Evolutionary conservation across 1,140 invertebrate genomes (phyloP), one percentile per base, ranked within the genome.

Genomic region (Rhopalosiphum padi): DNA sequence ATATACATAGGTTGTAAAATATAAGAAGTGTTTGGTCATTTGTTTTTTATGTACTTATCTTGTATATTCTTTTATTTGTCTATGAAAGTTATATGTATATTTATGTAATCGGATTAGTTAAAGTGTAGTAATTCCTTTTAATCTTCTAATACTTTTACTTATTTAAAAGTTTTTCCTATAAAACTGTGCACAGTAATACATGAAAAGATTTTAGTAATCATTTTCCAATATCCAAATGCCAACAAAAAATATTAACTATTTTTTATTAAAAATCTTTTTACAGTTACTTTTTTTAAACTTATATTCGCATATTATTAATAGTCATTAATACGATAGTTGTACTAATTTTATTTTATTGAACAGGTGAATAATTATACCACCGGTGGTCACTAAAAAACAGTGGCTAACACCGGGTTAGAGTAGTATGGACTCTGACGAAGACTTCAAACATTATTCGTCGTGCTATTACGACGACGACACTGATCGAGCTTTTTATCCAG

Each of bases 351-450:
- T 88, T 88, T 55, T 1, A n/a, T 90, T 88, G 0, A 18, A 90
- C 23, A 90, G 88, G 53, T 41, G 51, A 60, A 68, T 37, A 90
- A 68, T 43, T 46, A 30, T 68, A 68, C 55, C 55, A 41, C 37
- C 55, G 53, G 89, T 68, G 53, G 89, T 68, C 89, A 90, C 89
- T 60, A 90, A 41, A 41, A 30, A 30, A 90, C 37, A 43, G 89
- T 90, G 89, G 89, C 89, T 43, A 68, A 90, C 55, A n/a, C 53
- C 89, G 89, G 55, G 89, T 68, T 68, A 90, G 89, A 43, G 41
- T 90, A 90, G 89, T 90, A 90, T 90, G 89, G 89, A 90, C 89
- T 90, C 89, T 68, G 89, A 90, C 89, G 89, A 90, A 90, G 89
- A 90, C 89, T 90, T 90, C 89, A 90, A 90, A 90, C 53, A 90